Percentiles rank a stretch among this genome's conserved stretches.
Evolutionary conservation across 2,888 invertebrate species (phyloP).

Genomic region (Abscondita cerata): DNA sequence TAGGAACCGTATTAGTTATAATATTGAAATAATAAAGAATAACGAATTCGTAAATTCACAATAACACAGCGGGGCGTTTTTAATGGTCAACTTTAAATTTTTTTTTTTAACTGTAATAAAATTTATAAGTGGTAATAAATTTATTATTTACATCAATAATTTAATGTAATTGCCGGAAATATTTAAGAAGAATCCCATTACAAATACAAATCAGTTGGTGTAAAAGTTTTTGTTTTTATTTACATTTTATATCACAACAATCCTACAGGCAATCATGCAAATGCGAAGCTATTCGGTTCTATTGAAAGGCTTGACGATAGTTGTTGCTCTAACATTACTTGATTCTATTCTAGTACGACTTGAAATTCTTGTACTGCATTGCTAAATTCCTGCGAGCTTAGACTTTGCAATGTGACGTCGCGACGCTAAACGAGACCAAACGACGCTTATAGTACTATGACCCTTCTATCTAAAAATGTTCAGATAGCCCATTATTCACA

Average conservation of each 20-base stretch:
- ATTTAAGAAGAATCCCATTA: too few relatives aligned
- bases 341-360: slow-evolving; percentile 22
- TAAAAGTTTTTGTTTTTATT: neutral
- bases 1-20: too few relatives aligned
- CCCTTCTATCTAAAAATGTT: slow-evolving; percentile 30
- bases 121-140: too few relatives aligned
- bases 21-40: too few relatives aligned
- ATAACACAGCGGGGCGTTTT: too few relatives aligned
- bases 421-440: slow-evolving; percentile 31
- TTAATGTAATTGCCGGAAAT: too few relatives aligned
- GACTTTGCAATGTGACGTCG: slow-evolving; percentile 20
- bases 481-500: slow-evolving; percentile 39
- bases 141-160: too few relatives aligned
- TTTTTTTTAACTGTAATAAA: too few relatives aligned
- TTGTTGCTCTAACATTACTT: slow-evolving; percentile 18
- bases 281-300: slow-evolving; percentile 12
- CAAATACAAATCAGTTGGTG: too few relatives aligned
- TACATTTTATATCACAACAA: neutral
- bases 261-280: slow-evolving; percentile 16
- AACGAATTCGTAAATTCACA: too few relatives aligned
- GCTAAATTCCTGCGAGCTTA: slow-evolving; percentile 25
- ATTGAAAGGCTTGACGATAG: slow-evolving; percentile 25
- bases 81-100: too few relatives aligned
- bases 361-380: slow-evolving; percentile 23
- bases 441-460: slow-evolving; percentile 34